phyloP scores from a whole-genome alignment of 2,113 vertebrate genomes.

The Labrus mixtus region DNA sequence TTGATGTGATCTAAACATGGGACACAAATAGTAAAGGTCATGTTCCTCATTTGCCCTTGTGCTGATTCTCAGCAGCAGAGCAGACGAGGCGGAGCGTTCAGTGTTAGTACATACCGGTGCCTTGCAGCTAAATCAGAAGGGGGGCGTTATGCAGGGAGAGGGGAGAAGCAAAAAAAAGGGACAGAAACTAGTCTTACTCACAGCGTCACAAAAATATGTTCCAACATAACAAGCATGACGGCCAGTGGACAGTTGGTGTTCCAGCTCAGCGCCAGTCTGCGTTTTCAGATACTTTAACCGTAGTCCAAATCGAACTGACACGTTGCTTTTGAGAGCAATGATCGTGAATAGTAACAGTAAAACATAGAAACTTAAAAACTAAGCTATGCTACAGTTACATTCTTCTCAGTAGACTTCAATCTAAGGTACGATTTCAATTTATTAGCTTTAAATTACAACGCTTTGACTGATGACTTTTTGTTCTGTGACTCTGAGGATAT shows the following conservation, averaged over 20 bases:
- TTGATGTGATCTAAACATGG: neutral
- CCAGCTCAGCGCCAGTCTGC: constrained; percentile 35
- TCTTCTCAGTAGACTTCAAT: neutral
- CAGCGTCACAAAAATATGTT: constrained; percentile 84
- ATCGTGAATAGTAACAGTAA: constrained; percentile 49
- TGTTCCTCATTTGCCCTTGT: constrained; percentile 83
- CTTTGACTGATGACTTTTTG: too few species aligned
- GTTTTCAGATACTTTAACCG: neutral
- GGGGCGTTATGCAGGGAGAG: constrained; percentile 74
- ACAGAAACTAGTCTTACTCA: constrained; percentile 97
- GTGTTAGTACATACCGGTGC: constrained; percentile 95
- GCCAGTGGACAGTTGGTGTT: constrained; percentile 43
- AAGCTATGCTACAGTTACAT: neutral
- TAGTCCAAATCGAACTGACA: neutral
- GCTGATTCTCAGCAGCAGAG: constrained; percentile 63
- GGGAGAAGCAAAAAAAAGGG: constrained; percentile 91
- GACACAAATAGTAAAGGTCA: constrained; percentile 2
- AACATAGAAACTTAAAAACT: constrained; percentile 1
- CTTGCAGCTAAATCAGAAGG: constrained; percentile 93
- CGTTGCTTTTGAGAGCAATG: constrained; percentile 1
- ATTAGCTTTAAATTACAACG: neutral
- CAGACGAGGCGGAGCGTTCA: constrained; percentile 78
- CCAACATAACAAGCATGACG: constrained; percentile 69
- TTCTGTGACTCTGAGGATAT: too few species aligned
- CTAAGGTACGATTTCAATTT: neutral